Evolutionary conservation across 2,888 invertebrate species (phyloP).

Genomic region (Drosophila neotestacea): DNA sequence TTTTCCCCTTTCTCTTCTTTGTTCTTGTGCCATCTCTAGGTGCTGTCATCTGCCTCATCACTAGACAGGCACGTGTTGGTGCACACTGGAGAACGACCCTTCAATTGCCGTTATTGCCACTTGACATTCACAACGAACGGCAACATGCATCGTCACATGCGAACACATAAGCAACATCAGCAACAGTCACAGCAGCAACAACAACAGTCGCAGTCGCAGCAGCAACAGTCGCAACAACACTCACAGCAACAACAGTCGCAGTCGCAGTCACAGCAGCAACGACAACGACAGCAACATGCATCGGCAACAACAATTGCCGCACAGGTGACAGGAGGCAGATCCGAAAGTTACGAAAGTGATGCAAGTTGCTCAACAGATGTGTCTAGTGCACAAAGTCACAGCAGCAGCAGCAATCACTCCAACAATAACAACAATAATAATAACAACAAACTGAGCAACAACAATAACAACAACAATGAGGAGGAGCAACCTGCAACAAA

Average conservation of each 20-base stretch:
- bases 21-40: conserved; percentile 82
- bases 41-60: conserved; percentile 91
- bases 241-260: conserved; percentile 15
- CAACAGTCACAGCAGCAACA: conserved; percentile 24
- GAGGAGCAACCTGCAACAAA: conserved; percentile 36
- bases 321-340: conserved; percentile 25
- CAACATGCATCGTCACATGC: conserved; percentile 93
- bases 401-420: conserved; percentile 83
- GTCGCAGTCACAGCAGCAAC: conserved; percentile 17
- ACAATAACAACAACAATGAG: conserved; percentile 73
- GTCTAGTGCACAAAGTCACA: conserved; percentile 84
- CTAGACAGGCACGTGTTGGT: conserved; percentile 92
- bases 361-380: conserved; percentile 86
- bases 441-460: conserved; percentile 74
- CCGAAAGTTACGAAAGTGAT: conserved; percentile 87
- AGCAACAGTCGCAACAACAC: conserved; percentile 11
- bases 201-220: conserved; percentile 8
- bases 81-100: conserved; percentile 92
- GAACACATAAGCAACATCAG: conserved; percentile 88
- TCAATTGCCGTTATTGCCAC: conserved; percentile 91
- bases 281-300: conserved; percentile 29
- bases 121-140: conserved; percentile 94
- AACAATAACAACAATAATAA: conserved; percentile 71
- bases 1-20: not conserved
- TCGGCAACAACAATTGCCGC: conserved; percentile 4